Conservation (phyloP, 2,888 invertebrate species). For the Camponotus fellah region DNA sequence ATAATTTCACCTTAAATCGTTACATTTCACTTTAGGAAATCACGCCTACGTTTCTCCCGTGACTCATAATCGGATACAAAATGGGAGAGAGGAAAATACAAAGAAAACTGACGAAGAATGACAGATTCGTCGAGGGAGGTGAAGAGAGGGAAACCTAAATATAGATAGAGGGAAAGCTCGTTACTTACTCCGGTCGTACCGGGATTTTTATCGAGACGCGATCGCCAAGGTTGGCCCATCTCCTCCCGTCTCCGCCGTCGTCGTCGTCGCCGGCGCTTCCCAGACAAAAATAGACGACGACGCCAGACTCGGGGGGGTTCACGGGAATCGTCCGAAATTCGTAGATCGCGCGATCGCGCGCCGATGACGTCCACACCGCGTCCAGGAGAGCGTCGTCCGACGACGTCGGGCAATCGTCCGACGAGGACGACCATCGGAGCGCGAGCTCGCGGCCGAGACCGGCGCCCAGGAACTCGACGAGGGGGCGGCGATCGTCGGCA, state of each 20-base stretch:
- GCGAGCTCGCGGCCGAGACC: conserved; percentile 69
- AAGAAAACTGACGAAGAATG: not conserved
- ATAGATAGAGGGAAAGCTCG: not conserved
- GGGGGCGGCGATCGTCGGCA: not conserved
- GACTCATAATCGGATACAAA: not conserved
- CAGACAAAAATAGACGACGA: conserved; percentile 80
- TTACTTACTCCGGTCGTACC: conserved; percentile 76
- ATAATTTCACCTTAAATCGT: not conserved
- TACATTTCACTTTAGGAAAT: not conserved
- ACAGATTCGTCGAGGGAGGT: not conserved
- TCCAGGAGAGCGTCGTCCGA: conserved; percentile 68
- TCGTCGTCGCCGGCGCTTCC: conserved; percentile 65
- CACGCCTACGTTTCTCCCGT: not conserved
- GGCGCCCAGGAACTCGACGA: conserved; percentile 74
- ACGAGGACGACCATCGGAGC: conserved; percentile 76
- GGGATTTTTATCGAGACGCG: conserved; percentile 71
- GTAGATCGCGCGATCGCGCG: conserved; percentile 73
- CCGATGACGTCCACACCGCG: conserved; percentile 64
- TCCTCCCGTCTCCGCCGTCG: conserved; percentile 8
- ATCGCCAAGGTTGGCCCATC: conserved; percentile 79
- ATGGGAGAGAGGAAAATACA: not conserved
- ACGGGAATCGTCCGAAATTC: conserved; percentile 68
- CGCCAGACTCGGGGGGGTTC: conserved; percentile 76
- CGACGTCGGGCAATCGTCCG: conserved; percentile 64
- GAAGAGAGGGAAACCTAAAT: not conserved